Conservation (phyloP, 2,888 invertebrate genomes). For the Neoitamus cyanurus region DNA sequence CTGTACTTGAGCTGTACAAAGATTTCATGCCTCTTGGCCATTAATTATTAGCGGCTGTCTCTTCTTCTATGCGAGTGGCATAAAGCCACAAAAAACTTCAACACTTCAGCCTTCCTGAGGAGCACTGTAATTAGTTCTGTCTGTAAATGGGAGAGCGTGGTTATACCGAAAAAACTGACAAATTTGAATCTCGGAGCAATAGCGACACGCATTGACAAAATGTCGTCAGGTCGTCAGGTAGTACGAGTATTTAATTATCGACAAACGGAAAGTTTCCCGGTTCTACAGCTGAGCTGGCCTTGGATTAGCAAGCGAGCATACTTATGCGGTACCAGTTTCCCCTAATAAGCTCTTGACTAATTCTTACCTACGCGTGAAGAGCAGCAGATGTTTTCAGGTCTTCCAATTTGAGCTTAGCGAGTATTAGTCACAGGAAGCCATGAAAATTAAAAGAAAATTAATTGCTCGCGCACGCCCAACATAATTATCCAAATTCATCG, state of each 20-base stretch:
- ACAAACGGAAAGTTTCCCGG: background rate
- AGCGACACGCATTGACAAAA: background rate
- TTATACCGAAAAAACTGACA: background rate
- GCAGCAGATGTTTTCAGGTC: background rate
- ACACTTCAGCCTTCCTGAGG: background rate
- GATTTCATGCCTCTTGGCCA: background rate
- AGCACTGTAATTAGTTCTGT: background rate
- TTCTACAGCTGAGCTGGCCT: background rate
- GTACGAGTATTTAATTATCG: background rate
- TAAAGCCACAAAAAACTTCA: background rate
- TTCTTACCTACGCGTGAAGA: background rate
- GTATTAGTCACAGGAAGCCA: background rate
- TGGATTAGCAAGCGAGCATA: background rate
- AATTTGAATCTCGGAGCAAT: background rate
- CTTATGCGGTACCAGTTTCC: background rate
- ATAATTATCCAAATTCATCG: background rate
- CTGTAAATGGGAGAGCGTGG: background rate
- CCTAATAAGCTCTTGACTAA: background rate
- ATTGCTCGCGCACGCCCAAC: background rate
- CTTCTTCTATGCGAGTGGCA: background rate
- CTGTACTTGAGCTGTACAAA: background rate
- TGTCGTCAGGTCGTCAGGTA: background rate
- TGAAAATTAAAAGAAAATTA: background rate
- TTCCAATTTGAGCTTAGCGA: background rate
- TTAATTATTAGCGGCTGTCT: background rate